A percentile compares a stretch with the other conserved stretches of the same genome.
Conservation (phyloP, 2,888 invertebrate genomes). For the Pelosia muscerda region DNA sequence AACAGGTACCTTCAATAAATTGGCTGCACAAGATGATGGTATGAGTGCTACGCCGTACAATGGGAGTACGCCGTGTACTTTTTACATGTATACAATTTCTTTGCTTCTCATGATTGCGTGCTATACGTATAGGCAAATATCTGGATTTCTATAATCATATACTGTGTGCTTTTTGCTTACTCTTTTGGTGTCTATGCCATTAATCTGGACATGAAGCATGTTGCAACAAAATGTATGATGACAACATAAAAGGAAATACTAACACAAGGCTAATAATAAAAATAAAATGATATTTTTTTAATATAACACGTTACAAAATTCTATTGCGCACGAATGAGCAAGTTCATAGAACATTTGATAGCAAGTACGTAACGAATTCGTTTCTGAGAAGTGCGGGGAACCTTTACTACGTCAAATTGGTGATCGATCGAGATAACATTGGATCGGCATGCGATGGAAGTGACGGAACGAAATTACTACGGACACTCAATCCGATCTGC, state of each 20-base stretch:
- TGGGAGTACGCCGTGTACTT: too few species aligned
- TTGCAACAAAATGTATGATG: background rate
- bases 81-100: too few species aligned
- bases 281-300: background rate
- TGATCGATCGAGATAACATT: constrained; percentile 60
- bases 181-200: too few species aligned
- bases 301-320: constrained; percentile 43
- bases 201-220: background rate
- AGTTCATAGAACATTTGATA: constrained; percentile 41
- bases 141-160: too few species aligned
- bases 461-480: constrained; percentile 29
- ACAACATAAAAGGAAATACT: background rate
- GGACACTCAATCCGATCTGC: constrained; percentile 14
- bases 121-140: too few species aligned
- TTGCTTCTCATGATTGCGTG: too few species aligned
- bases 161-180: too few species aligned
- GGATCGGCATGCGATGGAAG: constrained; percentile 16
- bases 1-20: too few species aligned
- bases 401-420: constrained; percentile 50
- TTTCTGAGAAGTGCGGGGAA: constrained; percentile 47
- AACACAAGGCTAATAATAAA: constrained; percentile 3
- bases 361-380: constrained; percentile 43
- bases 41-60: too few species aligned
- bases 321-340: constrained; percentile 25
- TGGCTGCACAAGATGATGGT: too few species aligned